Evolutionary conservation across 2,113 vertebrate genomes (phyloP), one percentile per base, ranked within the genome.

Genomic region (Sceloporus undulatus): DNA sequence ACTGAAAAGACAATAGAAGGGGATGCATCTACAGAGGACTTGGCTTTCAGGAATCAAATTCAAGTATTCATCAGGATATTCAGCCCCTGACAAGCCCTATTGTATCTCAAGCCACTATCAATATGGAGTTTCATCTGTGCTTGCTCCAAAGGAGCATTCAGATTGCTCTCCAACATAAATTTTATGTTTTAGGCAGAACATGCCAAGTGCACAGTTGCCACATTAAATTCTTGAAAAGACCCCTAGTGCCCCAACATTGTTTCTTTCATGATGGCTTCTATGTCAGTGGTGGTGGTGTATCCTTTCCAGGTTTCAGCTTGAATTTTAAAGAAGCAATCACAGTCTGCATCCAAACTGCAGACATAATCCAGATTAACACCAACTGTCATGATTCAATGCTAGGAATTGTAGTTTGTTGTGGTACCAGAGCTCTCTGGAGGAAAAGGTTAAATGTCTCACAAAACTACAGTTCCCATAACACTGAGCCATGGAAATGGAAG

Each of bases 1-100:
- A 42, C 11, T 74, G 52, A 68, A 71, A 54, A 54, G 25, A 40
- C 3, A 34, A 84, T 90, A 94, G 82, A n/a, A 23, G 27, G 25
- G 16, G 59, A 18, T 78, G 10, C 42, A 23, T 79, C 9, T 68
- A 52, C 2, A 34, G 29, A 14, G 27, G 0, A 62, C 2, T 77
- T 65, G n/a, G 5, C 27, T 77, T 77, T 78, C 4, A 3, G 40
- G 16, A 34, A 52, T 77, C 18, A 40, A 42, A n/a, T 13, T 2
- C 59, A 21, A 23, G 40, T 21, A 3, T 42, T 77, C 5, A 29
- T 16, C 54, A 48, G 25, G 59, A 8, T 16, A 16, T 65, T 62
- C 8, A 56, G 48, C 10, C 66, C 27, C 38, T 78, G 14, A 34
- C 19, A 34, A 54, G 7, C 68, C 40, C 27, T 11, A 48, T 29